A percentile compares a stretch with the other conserved stretches of the same genome.
Conservation (phyloP, 2,797 vertebrate species). For the Xyrichtys novacula region DNA sequence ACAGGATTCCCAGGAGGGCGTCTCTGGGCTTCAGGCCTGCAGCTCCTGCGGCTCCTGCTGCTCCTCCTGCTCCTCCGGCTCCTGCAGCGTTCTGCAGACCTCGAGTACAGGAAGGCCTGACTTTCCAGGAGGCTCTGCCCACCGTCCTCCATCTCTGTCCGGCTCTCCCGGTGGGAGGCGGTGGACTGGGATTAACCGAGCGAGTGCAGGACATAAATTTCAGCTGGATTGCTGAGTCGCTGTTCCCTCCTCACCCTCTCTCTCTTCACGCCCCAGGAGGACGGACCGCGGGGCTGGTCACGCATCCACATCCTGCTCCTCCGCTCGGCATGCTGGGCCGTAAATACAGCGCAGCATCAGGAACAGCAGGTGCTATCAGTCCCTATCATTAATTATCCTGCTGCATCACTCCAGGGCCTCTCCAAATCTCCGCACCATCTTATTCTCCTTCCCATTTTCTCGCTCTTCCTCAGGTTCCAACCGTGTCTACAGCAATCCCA, state of each 20-base stretch:
- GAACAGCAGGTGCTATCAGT: constrained; percentile 81
- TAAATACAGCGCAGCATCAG: constrained; percentile 77
- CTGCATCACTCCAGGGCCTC: constrained; percentile 74
- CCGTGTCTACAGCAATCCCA: constrained; percentile 50
- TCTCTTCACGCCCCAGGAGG: constrained; percentile 54
- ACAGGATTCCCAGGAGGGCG: constrained; percentile 59
- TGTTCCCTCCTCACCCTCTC: constrained; percentile 41
- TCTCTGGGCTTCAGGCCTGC: constrained; percentile 29
- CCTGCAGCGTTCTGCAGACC: constrained; percentile 50
- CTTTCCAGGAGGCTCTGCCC: constrained; percentile 52
- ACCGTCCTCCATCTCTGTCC: constrained; percentile 73
- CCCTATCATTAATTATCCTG: constrained; percentile 81
- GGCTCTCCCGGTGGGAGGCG: constrained; percentile 62
- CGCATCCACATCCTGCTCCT: constrained; percentile 65
- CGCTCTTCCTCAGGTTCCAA: constrained; percentile 44
- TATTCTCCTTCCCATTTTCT: constrained; percentile 52
- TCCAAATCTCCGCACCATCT: constrained; percentile 65
- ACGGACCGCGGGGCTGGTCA: constrained; percentile 53
- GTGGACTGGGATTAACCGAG: constrained; percentile 70
- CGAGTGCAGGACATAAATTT: constrained; percentile 73
- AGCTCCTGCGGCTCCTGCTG: too few relatives aligned
- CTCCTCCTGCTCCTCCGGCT: too few relatives aligned
- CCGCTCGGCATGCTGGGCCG: constrained; percentile 64
- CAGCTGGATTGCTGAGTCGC: constrained; percentile 68
- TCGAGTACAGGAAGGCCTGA: constrained; percentile 48